Conservation (phyloP, 2,797 vertebrate genomes). For the Ctenopoma multispine region DNA sequence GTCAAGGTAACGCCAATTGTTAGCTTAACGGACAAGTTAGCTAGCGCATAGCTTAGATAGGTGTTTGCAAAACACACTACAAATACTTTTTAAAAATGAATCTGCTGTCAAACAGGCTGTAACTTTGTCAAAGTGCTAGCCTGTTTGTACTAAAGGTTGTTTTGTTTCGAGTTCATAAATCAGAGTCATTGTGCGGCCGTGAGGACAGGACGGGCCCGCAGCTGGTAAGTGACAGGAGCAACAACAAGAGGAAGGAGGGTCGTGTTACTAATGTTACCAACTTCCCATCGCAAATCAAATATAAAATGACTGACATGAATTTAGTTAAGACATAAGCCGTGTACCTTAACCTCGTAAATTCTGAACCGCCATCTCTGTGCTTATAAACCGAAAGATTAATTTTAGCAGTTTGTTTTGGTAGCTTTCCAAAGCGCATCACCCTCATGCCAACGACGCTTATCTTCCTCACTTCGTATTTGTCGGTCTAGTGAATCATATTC, state of each 20-base stretch:
- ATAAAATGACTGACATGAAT: neutral
- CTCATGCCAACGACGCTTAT: neutral
- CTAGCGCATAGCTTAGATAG: neutral
- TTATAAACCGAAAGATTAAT: conserved; percentile 6
- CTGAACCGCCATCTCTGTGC: no score
- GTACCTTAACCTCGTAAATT: rapidly evolving
- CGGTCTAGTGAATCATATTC: rapidly evolving
- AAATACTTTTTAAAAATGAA: neutral
- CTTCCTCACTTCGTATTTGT: neutral
- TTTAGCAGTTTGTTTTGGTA: conserved; percentile 1
- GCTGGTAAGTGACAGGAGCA: conserved; percentile 41
- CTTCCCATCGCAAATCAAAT: neutral
- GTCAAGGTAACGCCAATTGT: conserved; percentile 74
- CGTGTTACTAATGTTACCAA: conserved; percentile 27
- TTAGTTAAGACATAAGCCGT: rapidly evolving
- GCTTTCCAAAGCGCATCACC: no score
- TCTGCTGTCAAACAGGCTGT: rapidly evolving
- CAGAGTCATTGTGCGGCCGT: rapidly evolving
- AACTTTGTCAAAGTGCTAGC: rapidly evolving
- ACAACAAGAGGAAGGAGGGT: conserved; percentile 24
- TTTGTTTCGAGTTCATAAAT: rapidly evolving
- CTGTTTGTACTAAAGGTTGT: neutral
- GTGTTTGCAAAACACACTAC: neutral
- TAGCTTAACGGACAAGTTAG: conserved; percentile 56
- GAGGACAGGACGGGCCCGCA: conserved; percentile 33